Conservation (phyloP, 2,797 vertebrate species). For the Arrhamphus sclerolepis region DNA sequence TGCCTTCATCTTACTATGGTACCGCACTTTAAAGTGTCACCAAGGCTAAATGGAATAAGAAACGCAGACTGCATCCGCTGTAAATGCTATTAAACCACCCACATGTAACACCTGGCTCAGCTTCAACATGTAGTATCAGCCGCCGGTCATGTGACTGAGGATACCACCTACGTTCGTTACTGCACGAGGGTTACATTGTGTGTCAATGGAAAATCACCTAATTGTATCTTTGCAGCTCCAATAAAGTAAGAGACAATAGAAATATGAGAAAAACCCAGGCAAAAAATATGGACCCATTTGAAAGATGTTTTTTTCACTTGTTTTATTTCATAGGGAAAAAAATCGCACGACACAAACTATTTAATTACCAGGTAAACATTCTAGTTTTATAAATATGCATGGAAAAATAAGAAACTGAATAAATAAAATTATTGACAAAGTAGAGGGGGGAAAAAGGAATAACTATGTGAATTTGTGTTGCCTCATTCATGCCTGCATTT, state of each 20-base stretch:
- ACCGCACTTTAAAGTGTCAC: slow-evolving; percentile 27
- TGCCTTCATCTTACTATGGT: slow-evolving; percentile 11
- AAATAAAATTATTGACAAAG: no score
- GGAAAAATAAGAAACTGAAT: no score
- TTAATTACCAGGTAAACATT: no score
- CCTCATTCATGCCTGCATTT: no score
- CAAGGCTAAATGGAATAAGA: slow-evolving; percentile 56
- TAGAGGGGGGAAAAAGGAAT: no score
- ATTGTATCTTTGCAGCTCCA: slow-evolving; percentile 76
- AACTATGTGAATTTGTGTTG: no score
- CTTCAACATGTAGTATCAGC: slow-evolving; percentile 52
- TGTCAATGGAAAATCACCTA: slow-evolving; percentile 75
- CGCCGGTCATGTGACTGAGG: slow-evolving; percentile 71
- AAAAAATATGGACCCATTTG: no score
- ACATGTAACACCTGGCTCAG: slow-evolving; percentile 64
- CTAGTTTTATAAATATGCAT: no score
- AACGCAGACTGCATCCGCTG: slow-evolving; percentile 47
- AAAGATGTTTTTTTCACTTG: no score
- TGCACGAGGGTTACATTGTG: slow-evolving; percentile 80
- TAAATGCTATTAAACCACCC: slow-evolving; percentile 65
- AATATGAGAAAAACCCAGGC: slow-evolving; percentile 28
- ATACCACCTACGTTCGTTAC: slow-evolving; percentile 75
- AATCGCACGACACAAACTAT: no score
- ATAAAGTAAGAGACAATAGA: slow-evolving; percentile 49
- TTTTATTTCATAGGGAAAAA: no score